Percentiles rank a stretch among this genome's conserved stretches.
Conservation (phyloP, 1,140 invertebrate species). For the Drosophila sucinea region DNA sequence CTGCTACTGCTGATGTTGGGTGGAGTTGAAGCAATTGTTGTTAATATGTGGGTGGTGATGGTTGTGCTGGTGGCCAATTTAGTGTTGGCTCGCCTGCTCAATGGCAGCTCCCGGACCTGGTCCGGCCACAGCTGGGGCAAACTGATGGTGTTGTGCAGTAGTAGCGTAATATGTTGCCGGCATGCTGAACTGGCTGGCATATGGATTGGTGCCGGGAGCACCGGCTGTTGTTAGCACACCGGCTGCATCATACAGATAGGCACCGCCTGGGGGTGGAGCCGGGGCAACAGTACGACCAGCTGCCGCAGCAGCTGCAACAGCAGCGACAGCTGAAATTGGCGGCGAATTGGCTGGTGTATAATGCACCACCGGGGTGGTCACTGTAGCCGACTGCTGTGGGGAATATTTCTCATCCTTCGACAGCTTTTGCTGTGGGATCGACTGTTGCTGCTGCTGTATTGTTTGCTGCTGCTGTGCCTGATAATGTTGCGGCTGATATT, state of each 20-base stretch:
- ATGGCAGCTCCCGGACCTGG: constrained; percentile 67
- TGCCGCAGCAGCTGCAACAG: constrained; percentile 55
- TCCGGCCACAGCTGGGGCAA: constrained; percentile 63
- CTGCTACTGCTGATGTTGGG: not conserved
- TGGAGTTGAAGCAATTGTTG: constrained; percentile 17
- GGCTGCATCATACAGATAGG: constrained; percentile 77
- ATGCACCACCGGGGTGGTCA: constrained; percentile 62
- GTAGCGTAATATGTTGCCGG: constrained; percentile 69
- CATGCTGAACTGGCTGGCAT: constrained; percentile 78
- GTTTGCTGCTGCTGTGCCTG: constrained; percentile 49
- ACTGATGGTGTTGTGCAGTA: constrained; percentile 71
- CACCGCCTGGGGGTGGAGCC: constrained; percentile 42
- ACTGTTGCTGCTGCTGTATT: constrained; percentile 43
- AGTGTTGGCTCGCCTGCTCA: constrained; percentile 68
- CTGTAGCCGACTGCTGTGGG: constrained; percentile 23
- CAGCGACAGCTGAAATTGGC: constrained; percentile 69
- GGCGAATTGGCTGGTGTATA: constrained; percentile 77
- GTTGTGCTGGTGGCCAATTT: constrained; percentile 19
- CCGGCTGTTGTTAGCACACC: constrained; percentile 71
- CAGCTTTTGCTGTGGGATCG: constrained; percentile 34
- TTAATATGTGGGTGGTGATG: not conserved
- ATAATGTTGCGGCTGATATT: constrained; percentile 69
- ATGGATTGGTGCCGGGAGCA: constrained; percentile 73
- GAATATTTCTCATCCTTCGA: constrained; percentile 52
- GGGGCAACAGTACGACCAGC: constrained; percentile 59